phyloP scores from a whole-genome alignment of 2,113 vertebrate species.

The Motacilla alba region DNA sequence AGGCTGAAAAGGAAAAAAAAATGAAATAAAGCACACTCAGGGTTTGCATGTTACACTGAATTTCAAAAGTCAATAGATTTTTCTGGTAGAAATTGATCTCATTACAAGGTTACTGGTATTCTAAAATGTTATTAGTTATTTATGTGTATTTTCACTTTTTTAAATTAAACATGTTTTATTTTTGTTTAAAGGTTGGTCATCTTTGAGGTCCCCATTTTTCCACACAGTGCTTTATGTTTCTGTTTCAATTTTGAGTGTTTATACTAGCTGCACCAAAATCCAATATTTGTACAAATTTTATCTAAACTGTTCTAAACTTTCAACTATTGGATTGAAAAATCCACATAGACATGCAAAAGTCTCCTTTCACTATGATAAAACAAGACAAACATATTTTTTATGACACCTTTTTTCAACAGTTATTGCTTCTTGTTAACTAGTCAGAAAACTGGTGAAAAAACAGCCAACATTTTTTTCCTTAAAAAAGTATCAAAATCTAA shows the following conservation, averaged over 20 bases:
- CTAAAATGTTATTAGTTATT: background rate
- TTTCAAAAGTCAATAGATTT: background rate
- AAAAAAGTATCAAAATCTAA: background rate
- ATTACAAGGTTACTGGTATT: background rate
- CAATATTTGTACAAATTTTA: background rate
- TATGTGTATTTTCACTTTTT: background rate
- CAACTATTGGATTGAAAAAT: background rate
- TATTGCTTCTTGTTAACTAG: background rate
- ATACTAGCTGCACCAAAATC: background rate
- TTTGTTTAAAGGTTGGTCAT: background rate
- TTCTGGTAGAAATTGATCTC: background rate
- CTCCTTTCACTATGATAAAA: background rate
- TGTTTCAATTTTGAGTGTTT: background rate
- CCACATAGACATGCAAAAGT: background rate
- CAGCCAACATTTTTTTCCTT: accelerated
- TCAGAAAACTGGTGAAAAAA: background rate
- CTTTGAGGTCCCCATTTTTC: background rate
- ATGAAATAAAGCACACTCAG: background rate
- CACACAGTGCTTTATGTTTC: background rate
- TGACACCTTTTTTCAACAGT: background rate
- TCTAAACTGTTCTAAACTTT: background rate
- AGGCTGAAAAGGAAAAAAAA: background rate
- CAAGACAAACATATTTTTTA: background rate
- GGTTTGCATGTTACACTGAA: background rate
- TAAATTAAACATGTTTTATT: background rate